phyloP scores from a whole-genome alignment of 2,797 vertebrate genomes.

The Enteromius trimaculatus region DNA sequence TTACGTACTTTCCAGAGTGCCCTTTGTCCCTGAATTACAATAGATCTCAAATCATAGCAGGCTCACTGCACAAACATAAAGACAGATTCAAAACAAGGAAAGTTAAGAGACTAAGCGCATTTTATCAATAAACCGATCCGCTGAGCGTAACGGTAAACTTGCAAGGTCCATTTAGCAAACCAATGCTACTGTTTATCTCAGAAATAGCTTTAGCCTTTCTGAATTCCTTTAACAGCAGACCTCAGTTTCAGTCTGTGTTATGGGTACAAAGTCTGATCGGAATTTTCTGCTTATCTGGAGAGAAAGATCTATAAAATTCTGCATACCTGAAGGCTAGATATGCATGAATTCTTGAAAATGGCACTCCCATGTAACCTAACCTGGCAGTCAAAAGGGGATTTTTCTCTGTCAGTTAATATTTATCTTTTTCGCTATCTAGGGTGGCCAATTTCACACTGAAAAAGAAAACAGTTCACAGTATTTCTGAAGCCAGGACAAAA shows the following conservation, averaged over 20 bases:
- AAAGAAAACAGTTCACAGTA: background rate
- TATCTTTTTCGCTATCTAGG: background rate
- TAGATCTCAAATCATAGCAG: background rate
- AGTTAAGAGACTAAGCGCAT: background rate
- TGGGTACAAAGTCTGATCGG: background rate
- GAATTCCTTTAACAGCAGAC: background rate
- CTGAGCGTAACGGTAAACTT: background rate
- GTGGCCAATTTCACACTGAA: background rate
- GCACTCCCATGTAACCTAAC: background rate
- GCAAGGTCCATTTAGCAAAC: slow-evolving; percentile 5
- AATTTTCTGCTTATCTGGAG: slow-evolving; percentile 6
- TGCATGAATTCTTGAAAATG: slow-evolving; percentile 19
- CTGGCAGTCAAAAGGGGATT: slow-evolving; percentile 44
- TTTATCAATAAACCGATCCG: background rate
- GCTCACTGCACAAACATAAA: slow-evolving; percentile 31
- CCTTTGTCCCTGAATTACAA: slow-evolving; percentile 6
- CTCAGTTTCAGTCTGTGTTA: background rate
- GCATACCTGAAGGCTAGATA: slow-evolving; percentile 1
- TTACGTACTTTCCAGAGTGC: slow-evolving; percentile 15
- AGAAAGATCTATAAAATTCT: slow-evolving; percentile 14
- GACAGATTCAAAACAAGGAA: background rate
- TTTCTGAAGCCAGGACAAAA: background rate
- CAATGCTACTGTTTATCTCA: background rate
- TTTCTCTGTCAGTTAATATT: slow-evolving; percentile 21
- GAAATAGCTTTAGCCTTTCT: background rate